These are phyloP conservation scores for Tachuris rubrigastra DNA, from an alignment of 2,113 vertebrate species.

Conservation along the genomic window DNA sequence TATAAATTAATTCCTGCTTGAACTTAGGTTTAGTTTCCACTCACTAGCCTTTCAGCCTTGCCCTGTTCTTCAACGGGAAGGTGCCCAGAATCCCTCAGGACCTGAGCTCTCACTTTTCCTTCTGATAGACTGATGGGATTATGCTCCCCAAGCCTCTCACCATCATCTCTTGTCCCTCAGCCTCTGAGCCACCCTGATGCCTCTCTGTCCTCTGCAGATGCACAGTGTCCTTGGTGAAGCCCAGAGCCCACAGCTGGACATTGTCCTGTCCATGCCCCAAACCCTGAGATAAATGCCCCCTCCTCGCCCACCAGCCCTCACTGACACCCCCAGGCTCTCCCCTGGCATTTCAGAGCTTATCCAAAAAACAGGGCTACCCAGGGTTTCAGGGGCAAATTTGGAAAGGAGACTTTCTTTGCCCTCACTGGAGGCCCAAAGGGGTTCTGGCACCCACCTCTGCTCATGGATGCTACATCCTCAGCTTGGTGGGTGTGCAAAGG, in stretches of 20 bases:
- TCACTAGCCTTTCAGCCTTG: background rate
- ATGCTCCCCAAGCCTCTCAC: background rate
- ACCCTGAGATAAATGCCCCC: background rate
- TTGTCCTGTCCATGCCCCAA: background rate
- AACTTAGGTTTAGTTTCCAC: background rate
- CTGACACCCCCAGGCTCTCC: background rate
- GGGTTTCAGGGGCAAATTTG: background rate
- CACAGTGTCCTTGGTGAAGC: background rate
- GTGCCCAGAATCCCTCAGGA: background rate
- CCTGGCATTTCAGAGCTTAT: background rate
- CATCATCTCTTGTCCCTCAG: background rate
- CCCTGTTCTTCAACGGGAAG: background rate
- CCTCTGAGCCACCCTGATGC: background rate
- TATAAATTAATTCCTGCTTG: background rate
- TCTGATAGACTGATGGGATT: background rate
- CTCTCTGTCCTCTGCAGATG: background rate
- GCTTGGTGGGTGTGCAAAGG: background rate
- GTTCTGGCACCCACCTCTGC: background rate
- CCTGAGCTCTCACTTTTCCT: background rate
- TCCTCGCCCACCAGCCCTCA: background rate
- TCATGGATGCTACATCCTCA: rapidly evolving
- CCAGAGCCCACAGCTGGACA: background rate
- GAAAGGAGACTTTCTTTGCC: background rate
- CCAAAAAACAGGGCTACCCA: background rate
- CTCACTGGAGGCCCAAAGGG: background rate